Base-by-base conservation (phyloP, 2,888 invertebrate genomes). In the Zhengitettix transpicula region DNA sequence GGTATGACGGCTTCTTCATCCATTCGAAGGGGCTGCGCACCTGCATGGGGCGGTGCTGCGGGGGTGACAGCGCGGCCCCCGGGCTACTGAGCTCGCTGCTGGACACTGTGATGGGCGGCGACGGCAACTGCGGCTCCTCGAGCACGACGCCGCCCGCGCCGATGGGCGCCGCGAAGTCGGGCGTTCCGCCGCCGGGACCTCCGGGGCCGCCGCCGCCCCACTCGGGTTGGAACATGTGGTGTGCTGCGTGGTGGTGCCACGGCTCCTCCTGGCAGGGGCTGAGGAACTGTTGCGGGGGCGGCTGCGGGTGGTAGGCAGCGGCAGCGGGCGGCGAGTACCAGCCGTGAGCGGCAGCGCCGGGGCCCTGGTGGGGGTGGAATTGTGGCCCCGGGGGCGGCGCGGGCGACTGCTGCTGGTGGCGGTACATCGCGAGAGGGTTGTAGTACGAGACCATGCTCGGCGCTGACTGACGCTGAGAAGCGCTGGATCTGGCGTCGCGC, bases 1-100 rank as follows among this genome's bases (percentile, higher is more conserved):
- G 88, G 73, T 90, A 91, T 58, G 88, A 83, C 9, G 87, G 85
- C 72, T 89, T 91, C 73, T 89, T 92, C 84, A 94, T 92, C 93
- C 93, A 94, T 68, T 90, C 91, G 72, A 83, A 93, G 0, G 90
- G 89, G 65, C 88, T 87, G 53, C 89, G 81, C 17, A 84, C 82
- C 41, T 87, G 85, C 51, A 83, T 79, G 54, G 89, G 84, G 68
- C 84, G 78, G 58, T 67, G 65, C 53, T 67, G 65, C 61, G 71
- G 69, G 62, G 71, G 67, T 59, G 75, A 69, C 65, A 74, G 69
- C 40, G 57, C 56, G 70, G 66, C 71, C 1, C 79, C 78, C 0
- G 82, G 81, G 66, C 81, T 81, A 57, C 81, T 80, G 66, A 81
- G 74, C 66, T 81, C 81, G 68, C 81, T 81, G 28, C 80, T 80